Base-by-base conservation (phyloP, 1,140 invertebrate genomes). In the Drosophila ogumai region DNA sequence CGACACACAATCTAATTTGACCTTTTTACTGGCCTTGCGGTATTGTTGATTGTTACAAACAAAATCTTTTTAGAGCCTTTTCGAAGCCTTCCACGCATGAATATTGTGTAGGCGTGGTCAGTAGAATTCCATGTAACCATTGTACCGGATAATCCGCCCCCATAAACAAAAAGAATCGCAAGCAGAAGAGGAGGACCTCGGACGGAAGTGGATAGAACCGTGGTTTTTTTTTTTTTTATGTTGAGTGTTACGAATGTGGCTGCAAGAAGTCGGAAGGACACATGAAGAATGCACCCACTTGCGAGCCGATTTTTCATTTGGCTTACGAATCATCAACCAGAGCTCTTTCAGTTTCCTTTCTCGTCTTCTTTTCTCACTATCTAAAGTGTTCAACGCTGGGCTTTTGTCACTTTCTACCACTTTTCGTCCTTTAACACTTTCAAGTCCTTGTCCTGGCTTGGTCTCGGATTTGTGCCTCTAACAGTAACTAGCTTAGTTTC, bases 301-400 rank as follows among this genome's bases (percentile, higher is more conserved):
- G 80, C 55, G 65, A 60, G 80, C 82, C 76, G 72, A 87, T 87
- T 87, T 87, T 90, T 87, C 84, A 87, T 84, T 88, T 76, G 73
- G 61, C 66, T 72, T 72, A 72, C 36, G 66, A 57, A 78, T 84
- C 46, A 63, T 64, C 71, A 52, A 63, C 52, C 64, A 66, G 63
- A 75, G 60, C 58, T 68, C 60, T 49, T 65, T 54, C 59, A 60
- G 58, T 47, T 22, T 52, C 34, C 43, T 38, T 15, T 28, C 40
- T 36, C 59, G 41, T 22, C 43, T 34, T 46, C 66, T 68, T 28
- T 71, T 73, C 61, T 73, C 79, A 90, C 71, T 77, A 68, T 69
- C 60, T 64, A 71, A 74, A 61, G 77, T 66, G 36, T 64, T 64
- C 76, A 60, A 55, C 49, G 15, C 38, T 19, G 32, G 38, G 40